Evolutionary conservation across 2,113 vertebrate genomes (phyloP).

Genomic region (Pachyramphus minor): DNA sequence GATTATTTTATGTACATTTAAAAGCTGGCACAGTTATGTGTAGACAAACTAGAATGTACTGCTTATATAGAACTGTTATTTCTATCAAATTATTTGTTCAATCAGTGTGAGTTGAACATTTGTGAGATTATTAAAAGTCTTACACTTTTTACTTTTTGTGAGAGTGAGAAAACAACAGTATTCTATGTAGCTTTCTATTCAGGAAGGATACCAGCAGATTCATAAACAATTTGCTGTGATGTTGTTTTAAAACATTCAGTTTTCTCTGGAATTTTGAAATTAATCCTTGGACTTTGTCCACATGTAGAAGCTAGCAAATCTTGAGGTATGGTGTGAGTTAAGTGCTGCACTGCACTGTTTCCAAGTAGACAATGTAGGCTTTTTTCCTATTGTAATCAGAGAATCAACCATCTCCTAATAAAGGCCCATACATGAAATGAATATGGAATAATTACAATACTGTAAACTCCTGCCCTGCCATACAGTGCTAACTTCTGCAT

Average conservation of each 20-base stretch:
- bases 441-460: not conserved
- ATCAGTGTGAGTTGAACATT: not conserved
- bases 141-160: slow-evolving; percentile 31
- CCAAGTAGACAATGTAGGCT: not conserved
- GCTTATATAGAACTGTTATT: slow-evolving; percentile 20
- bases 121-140: slow-evolving; percentile 18
- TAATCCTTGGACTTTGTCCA: not conserved
- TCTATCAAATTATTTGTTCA: slow-evolving; percentile 39
- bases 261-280: slow-evolving; percentile 7
- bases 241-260: slow-evolving; percentile 58
- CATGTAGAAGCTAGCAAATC: not conserved
- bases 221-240: slow-evolving; percentile 36
- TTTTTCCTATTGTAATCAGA: not conserved
- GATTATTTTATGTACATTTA: not conserved
- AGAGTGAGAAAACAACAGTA: slow-evolving; percentile 20
- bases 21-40: not conserved
- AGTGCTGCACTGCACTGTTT: not conserved
- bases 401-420: not conserved
- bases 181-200: slow-evolving; percentile 50
- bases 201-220: slow-evolving; percentile 47
- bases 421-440: not conserved
- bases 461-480: not conserved
- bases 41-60: slow-evolving; percentile 32
- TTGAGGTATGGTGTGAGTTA: not conserved
- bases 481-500: not conserved